A percentile compares a stretch with the other conserved stretches of the same genome.
These are phyloP conservation scores for Ictalurus punctatus DNA, from an alignment of 2,113 vertebrate species.

Conservation along the genomic window DNA sequence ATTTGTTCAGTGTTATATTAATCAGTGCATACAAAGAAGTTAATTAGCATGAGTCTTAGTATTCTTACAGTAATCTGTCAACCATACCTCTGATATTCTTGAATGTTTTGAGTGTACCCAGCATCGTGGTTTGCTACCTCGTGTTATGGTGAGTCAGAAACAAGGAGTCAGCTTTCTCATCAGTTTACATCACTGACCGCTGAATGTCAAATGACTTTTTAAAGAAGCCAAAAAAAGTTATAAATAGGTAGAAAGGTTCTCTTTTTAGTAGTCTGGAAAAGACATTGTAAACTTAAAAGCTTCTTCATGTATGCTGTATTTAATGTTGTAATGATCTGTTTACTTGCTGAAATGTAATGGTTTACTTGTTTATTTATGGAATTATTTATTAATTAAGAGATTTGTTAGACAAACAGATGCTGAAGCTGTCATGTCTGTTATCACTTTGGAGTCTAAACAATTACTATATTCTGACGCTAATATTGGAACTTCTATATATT, in stretches of 20 bases:
- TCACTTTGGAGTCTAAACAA: slow-evolving; percentile 21
- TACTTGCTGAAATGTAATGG: slow-evolving; percentile 46
- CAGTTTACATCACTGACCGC: slow-evolving; percentile 57
- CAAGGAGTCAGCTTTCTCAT: slow-evolving; percentile 39
- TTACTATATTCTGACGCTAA: slow-evolving; percentile 35
- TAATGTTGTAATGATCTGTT: slow-evolving; percentile 48
- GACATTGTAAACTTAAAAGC: slow-evolving; percentile 31
- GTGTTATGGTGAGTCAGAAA: slow-evolving; percentile 40
- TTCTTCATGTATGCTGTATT: slow-evolving; percentile 50
- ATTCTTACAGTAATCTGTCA: slow-evolving; percentile 43
- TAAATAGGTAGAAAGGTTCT: neutral
- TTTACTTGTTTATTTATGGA: slow-evolving; percentile 45
- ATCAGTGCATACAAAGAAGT: slow-evolving; percentile 40
- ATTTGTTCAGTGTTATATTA: slow-evolving; percentile 38
- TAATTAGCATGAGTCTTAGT: slow-evolving; percentile 43
- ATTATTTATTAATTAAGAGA: slow-evolving; percentile 43
- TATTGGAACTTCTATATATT: slow-evolving; percentile 40
- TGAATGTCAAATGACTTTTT: slow-evolving; percentile 57
- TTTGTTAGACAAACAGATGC: slow-evolving; percentile 24
- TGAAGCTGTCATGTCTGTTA: slow-evolving; percentile 20
- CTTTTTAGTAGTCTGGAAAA: neutral
- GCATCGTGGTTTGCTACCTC: slow-evolving; percentile 42
- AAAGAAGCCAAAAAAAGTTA: slow-evolving; percentile 43
- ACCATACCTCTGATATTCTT: slow-evolving; percentile 47
- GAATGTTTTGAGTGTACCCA: slow-evolving; percentile 51